Percentiles rank a stretch among this genome's conserved stretches.
phyloP scores from a whole-genome alignment of 2,888 invertebrate species.

The Bellardia bayeri region DNA sequence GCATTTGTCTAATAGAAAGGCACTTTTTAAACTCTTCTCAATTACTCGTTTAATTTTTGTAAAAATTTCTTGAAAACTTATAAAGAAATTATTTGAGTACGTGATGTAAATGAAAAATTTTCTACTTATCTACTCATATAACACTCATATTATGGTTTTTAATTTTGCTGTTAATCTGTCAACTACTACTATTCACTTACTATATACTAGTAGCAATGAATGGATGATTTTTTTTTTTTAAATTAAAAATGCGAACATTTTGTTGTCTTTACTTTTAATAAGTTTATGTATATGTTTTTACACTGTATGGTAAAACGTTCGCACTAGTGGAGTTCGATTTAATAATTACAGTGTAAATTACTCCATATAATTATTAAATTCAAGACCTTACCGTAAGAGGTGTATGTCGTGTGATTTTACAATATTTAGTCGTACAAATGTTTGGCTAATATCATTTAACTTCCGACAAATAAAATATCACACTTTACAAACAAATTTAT shows the following conservation, averaged over 20 bases:
- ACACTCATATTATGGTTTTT: conserved; percentile 17
- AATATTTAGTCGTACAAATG: no score
- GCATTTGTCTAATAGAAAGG: conserved; percentile 13
- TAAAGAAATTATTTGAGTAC: conserved; percentile 35
- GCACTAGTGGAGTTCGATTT: background rate
- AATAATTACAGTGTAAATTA: no score
- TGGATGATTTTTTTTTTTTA: conserved; percentile 19
- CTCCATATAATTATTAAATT: no score
- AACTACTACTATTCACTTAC: conserved; percentile 20
- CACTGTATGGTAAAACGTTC: conserved; percentile 8
- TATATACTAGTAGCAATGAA: conserved; percentile 20
- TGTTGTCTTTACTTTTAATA: conserved; percentile 2
- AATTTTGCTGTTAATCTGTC: conserved; percentile 49
- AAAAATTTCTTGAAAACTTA: conserved; percentile 29
- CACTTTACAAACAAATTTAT: no score
- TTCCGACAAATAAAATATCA: no score
- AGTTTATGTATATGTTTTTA: background rate
- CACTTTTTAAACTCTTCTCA: conserved; percentile 7
- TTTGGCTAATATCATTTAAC: no score
- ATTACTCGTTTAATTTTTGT: background rate
- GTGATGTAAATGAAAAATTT: conserved; percentile 49
- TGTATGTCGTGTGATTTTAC: no score
- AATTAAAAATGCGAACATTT: conserved; percentile 21
- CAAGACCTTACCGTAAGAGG: no score
- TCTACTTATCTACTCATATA: conserved; percentile 5